Evolutionary conservation across 2,888 invertebrate genomes (phyloP).

Genomic region (Pemphredon lugubris): DNA sequence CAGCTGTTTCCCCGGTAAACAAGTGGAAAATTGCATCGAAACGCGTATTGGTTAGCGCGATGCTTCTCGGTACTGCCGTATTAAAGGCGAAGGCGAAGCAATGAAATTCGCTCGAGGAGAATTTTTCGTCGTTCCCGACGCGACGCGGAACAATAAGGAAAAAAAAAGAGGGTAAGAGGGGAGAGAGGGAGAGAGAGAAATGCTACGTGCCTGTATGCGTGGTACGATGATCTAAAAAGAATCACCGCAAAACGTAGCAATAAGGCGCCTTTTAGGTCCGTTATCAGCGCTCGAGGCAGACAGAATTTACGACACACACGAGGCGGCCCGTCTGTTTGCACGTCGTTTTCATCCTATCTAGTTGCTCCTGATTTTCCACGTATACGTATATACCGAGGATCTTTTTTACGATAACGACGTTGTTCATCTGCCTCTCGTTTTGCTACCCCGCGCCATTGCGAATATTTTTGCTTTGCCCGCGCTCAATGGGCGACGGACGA

Average conservation of each 20-base stretch:
- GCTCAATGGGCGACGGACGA: not conserved
- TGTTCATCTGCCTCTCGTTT: not conserved
- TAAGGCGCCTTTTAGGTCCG: constrained; percentile 50
- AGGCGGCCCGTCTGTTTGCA: constrained; percentile 57
- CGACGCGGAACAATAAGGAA: not conserved
- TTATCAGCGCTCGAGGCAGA: constrained; percentile 57
- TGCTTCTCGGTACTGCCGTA: constrained; percentile 24
- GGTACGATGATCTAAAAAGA: constrained; percentile 26
- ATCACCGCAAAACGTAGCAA: constrained; percentile 53
- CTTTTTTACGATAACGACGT: constrained; percentile 43
- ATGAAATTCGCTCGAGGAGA: constrained; percentile 1
- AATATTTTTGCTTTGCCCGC: not conserved
- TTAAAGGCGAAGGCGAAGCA: not conserved
- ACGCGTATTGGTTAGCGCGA: too few relatives aligned
- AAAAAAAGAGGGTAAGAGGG: constrained; percentile 8
- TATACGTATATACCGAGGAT: constrained; percentile 38
- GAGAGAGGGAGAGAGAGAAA: constrained; percentile 9
- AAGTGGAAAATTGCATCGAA: constrained; percentile 10
- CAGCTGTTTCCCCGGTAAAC: too few relatives aligned
- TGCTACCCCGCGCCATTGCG: not conserved
- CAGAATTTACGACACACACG: constrained; percentile 61
- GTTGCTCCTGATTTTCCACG: constrained; percentile 56
- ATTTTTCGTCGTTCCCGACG: not conserved
- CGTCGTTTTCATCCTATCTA: constrained; percentile 59
- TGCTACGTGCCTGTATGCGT: not conserved